A percentile compares a stretch with the other conserved stretches of the same genome.
Conservation (phyloP, 2,797 vertebrate species). For the Thripadectes ignobilis region DNA sequence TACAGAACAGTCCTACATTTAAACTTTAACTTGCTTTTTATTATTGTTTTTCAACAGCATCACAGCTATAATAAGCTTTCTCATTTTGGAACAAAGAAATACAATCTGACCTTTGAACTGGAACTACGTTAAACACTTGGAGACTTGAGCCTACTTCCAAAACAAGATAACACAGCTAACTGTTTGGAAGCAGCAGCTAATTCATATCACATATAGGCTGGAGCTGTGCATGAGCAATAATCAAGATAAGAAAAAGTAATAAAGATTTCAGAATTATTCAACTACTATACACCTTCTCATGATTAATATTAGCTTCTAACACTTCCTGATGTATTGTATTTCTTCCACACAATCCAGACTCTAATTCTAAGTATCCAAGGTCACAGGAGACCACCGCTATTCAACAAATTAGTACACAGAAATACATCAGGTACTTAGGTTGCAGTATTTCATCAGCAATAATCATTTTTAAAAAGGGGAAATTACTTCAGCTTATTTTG, state of each 20-base stretch:
- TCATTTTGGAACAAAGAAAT: slow-evolving; percentile 33
- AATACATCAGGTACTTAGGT: not conserved
- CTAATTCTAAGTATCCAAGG: not conserved
- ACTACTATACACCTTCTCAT: slow-evolving; percentile 1
- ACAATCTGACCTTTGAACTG: slow-evolving; percentile 32
- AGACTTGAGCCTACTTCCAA: not conserved
- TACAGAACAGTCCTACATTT: not conserved
- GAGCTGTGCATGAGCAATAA: not conserved
- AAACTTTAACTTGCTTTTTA: slow-evolving; percentile 5
- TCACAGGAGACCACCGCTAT: not conserved
- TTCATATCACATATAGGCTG: not conserved
- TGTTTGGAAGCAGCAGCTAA: slow-evolving; percentile 26
- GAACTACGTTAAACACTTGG: not conserved
- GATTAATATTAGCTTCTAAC: not conserved
- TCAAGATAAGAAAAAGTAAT: slow-evolving; percentile 36
- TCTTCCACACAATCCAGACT: not conserved
- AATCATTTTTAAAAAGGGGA: not conserved
- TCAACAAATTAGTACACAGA: not conserved
- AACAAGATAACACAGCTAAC: not conserved
- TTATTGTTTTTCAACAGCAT: not conserved
- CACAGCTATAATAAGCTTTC: not conserved
- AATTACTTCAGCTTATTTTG: not conserved
- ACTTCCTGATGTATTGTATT: slow-evolving; percentile 20
- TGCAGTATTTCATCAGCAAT: not conserved
- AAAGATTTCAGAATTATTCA: slow-evolving; percentile 50